Evolutionary conservation across 2,113 vertebrate genomes (phyloP).

Genomic region (Heptranchias perlo): DNA sequence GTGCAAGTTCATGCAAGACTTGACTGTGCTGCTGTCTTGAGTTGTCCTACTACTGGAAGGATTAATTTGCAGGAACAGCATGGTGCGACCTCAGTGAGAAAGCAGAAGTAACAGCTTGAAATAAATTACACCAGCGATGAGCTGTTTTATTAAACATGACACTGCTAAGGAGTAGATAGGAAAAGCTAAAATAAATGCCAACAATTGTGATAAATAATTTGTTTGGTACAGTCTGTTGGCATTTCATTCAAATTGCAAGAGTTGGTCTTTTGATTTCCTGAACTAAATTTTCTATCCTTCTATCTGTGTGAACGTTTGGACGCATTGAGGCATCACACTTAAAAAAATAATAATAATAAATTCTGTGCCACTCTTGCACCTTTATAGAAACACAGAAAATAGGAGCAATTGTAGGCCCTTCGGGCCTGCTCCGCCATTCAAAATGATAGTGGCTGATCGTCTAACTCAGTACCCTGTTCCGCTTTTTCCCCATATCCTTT

Average conservation of each 20-base stretch:
- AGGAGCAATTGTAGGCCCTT: no score
- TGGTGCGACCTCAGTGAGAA: neutral
- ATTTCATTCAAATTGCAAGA: neutral
- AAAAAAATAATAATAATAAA: no score
- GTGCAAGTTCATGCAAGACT: neutral
- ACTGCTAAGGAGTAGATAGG: slow-evolving; percentile 39
- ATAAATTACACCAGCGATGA: slow-evolving; percentile 44
- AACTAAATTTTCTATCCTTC: neutral
- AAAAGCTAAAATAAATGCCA: slow-evolving; percentile 45
- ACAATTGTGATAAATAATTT: slow-evolving; percentile 41
- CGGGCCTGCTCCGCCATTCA: no score
- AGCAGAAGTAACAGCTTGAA: slow-evolving; percentile 28
- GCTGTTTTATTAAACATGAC: slow-evolving; percentile 43
- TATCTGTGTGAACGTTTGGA: neutral
- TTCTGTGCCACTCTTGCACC: neutral
- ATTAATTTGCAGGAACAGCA: neutral
- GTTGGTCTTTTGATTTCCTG: neutral
- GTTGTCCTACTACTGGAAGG: neutral
- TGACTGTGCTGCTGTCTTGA: neutral
- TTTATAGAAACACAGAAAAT: no score
- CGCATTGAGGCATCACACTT: neutral
- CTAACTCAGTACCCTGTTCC: no score
- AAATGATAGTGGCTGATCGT: no score
- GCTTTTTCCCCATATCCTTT: no score
- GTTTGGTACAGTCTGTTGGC: neutral